These are phyloP conservation scores for Listronotus oregonensis DNA, from an alignment of 1,140 invertebrate genomes.

Conservation along the genomic window DNA sequence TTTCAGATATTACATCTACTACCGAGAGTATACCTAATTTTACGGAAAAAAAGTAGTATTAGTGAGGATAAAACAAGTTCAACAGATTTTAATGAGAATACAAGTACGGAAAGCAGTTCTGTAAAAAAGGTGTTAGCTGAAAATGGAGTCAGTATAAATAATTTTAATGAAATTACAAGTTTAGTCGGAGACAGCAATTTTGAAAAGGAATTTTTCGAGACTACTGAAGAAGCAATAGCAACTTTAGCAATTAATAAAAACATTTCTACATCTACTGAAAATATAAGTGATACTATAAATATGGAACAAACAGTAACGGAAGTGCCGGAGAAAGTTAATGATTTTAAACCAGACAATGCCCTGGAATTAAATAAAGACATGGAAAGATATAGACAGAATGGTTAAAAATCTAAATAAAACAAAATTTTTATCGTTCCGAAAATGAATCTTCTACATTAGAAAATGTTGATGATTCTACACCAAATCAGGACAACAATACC, in stretches of 20 bases:
- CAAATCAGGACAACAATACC: too few species aligned
- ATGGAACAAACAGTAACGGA: background rate
- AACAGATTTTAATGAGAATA: background rate
- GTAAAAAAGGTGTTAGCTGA: background rate
- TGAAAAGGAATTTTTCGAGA: background rate
- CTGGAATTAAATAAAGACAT: too few species aligned
- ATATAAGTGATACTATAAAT: background rate
- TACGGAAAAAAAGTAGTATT: too few species aligned
- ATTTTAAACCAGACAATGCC: too few species aligned
- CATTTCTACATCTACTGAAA: background rate
- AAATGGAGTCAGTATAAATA: conserved; percentile 12
- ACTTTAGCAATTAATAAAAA: background rate
- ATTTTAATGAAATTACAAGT: conserved; percentile 14
- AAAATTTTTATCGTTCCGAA: too few species aligned
- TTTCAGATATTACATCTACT: too few species aligned
- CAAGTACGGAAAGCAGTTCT: background rate
- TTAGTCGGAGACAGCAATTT: background rate
- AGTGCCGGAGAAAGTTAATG: background rate
- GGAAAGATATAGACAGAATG: too few species aligned
- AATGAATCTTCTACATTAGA: too few species aligned
- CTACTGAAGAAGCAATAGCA: background rate
- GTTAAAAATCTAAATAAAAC: too few species aligned
- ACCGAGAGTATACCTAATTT: too few species aligned
- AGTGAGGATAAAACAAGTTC: too few species aligned
- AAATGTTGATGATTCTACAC: too few species aligned